Conservation (phyloP, 1,140 invertebrate genomes). For the Heliconius congener region DNA sequence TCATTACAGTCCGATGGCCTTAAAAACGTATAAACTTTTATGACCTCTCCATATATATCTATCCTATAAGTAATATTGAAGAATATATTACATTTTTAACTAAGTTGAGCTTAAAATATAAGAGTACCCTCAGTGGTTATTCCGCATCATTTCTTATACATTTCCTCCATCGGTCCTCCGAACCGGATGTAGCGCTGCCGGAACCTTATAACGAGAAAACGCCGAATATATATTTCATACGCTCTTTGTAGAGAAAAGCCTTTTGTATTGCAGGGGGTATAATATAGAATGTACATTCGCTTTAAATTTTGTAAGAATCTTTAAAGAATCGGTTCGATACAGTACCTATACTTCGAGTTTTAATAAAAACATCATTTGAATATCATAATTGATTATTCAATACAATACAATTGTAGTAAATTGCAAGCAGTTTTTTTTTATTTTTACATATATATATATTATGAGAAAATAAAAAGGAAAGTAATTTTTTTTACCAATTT, state of each 20-base stretch:
- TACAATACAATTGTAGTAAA: too few relatives aligned
- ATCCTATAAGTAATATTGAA: neutral
- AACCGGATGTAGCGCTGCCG: conserved; percentile 61
- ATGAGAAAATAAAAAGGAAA: neutral
- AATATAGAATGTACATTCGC: conserved; percentile 16
- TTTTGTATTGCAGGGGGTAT: conserved; percentile 10
- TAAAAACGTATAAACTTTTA: neutral
- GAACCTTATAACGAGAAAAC: conserved; percentile 68
- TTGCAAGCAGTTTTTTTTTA: neutral
- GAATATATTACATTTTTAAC: conserved; percentile 28
- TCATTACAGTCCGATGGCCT: conserved; percentile 12
- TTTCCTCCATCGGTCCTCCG: conserved; percentile 60
- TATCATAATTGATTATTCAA: too few relatives aligned
- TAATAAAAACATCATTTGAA: neutral
- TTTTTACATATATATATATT: neutral
- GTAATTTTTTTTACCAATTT: neutral
- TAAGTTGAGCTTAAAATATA: conserved; percentile 36
- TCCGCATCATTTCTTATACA: conserved; percentile 57
- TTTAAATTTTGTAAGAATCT: neutral
- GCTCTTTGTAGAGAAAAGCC: conserved; percentile 26
- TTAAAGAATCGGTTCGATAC: neutral
- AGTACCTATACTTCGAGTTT: too few relatives aligned
- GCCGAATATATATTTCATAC: conserved; percentile 39
- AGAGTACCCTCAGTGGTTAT: conserved; percentile 37
- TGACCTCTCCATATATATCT: neutral